These are phyloP conservation scores for Bibio marci DNA, from an alignment of 2,888 invertebrate species.

Conservation along the genomic window DNA sequence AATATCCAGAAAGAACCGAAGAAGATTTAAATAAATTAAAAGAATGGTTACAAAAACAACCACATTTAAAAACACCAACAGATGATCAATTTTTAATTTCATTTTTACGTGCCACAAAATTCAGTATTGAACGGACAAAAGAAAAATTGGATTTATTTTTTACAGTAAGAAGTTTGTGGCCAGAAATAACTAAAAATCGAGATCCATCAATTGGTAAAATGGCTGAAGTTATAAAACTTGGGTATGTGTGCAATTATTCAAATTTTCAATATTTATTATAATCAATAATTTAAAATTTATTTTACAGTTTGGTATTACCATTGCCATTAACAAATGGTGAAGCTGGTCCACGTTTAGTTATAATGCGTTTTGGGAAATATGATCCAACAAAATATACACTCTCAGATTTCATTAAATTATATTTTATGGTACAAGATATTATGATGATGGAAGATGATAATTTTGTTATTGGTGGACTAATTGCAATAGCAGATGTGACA, in stretches of 20 bases:
- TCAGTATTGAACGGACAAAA: constrained; percentile 30
- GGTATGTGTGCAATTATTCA: constrained; percentile 9
- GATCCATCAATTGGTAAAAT: constrained; percentile 8
- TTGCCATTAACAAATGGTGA: constrained; percentile 16
- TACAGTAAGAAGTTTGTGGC: constrained; percentile 30
- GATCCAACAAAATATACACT: constrained; percentile 31
- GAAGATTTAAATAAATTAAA: constrained; percentile 25
- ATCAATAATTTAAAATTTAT: background rate
- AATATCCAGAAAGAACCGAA: constrained; percentile 22
- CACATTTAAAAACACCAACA: constrained; percentile 24
- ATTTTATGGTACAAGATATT: constrained; percentile 38
- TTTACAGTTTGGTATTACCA: constrained; percentile 14
- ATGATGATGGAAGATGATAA: constrained; percentile 43
- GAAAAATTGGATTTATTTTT: constrained; percentile 34
- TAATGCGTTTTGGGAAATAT: constrained; percentile 30
- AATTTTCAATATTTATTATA: background rate
- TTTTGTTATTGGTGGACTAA: constrained; percentile 31
- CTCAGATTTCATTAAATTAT: constrained; percentile 32
- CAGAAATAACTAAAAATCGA: constrained; percentile 31
- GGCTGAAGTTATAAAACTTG: constrained; percentile 11
- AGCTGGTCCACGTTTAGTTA: constrained; percentile 27
- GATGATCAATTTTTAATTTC: constrained; percentile 30
- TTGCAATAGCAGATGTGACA: constrained; percentile 37
- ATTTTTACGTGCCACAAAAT: constrained; percentile 32
- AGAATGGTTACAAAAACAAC: constrained; percentile 29